Conservation (phyloP, 1,140 invertebrate genomes). For the Cotesia vestalis region DNA sequence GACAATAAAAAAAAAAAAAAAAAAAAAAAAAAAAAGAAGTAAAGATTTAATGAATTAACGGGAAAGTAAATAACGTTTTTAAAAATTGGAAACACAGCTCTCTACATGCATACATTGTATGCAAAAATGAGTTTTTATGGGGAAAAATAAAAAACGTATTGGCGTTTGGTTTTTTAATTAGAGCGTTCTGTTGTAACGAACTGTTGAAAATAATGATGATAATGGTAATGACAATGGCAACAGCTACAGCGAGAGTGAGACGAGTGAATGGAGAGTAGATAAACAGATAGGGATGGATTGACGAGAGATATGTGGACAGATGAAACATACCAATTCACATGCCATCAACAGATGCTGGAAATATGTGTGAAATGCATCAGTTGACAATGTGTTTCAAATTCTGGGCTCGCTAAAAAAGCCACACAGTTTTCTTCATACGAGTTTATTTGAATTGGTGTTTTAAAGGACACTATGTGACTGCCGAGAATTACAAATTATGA, state of each 20-base stretch:
- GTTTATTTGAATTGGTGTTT: constrained; percentile 30
- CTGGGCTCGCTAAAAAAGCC: constrained; percentile 14
- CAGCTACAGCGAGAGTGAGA: neutral
- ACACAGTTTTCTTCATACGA: neutral
- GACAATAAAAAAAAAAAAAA: neutral
- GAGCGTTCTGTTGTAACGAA: constrained; percentile 5
- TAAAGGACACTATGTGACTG: neutral
- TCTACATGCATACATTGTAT: too few species aligned
- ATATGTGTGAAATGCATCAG: constrained; percentile 39
- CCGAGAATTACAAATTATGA: too few species aligned
- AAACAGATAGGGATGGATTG: neutral
- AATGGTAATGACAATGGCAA: neutral
- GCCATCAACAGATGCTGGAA: constrained; percentile 40
- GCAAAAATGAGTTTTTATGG: neutral
- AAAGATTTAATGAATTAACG: neutral
- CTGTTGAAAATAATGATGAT: neutral
- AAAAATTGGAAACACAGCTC: too few species aligned
- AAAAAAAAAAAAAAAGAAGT: neutral
- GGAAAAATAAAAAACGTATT: neutral
- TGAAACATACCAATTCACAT: constrained; percentile 33
- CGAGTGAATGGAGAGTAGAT: neutral
- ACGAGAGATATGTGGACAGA: constrained; percentile 1
- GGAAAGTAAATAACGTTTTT: too few species aligned
- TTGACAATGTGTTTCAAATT: constrained; percentile 37
- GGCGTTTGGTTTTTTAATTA: constrained; percentile 34